Evolutionary conservation across 2,797 vertebrate genomes (phyloP), one percentile per base, ranked within the genome.

Genomic region (Cichlasoma orientale): DNA sequence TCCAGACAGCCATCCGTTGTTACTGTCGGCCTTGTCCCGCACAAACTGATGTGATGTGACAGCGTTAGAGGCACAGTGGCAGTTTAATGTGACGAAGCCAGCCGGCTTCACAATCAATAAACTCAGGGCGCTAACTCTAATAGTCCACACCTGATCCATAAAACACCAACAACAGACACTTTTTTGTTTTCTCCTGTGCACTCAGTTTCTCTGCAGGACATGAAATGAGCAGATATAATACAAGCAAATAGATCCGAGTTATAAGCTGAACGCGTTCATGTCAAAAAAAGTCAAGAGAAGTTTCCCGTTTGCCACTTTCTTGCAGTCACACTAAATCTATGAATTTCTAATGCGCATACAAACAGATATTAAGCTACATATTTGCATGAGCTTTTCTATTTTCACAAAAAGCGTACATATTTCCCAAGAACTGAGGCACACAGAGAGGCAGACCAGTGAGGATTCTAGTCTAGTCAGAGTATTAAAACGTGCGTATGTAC

Each of bases 11-110:
- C 75, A 23, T 84, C 86, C 59, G 79, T 83, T 87, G 52, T 77
- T 74, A 75, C 75, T 71, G 75, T 61, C 21, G 16, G 31, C 72
- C 71, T 80, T 54, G 72, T 89, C 77, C 72, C 8, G 38, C 74
- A 69, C 50, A 33, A 55, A 36, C 74, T 88, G 89, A 90, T 89
- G 79, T 55, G 77, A 89, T 83, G 83, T 88, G 93, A 90, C 88
- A 85, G 84, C 23, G 56, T 79, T 78, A 56, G 72, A 56, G 21
- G 56, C 59, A 53, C 61, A 29, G 59, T 54, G 80, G 58, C 79
- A 77, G 72, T 55, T 53, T 71, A 83, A 80, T 80, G 82, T 52
- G 58, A 80, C 63, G 33, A 78, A 74, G 77, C 50, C 68, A 83
- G 82, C 33, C 71, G 44, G 33, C 61, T 73, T 85, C 78, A 61